Percentiles rank a stretch among this genome's conserved stretches.
Conservation (phyloP, 2,797 vertebrate genomes). For the Phylloscopus collybita region DNA sequence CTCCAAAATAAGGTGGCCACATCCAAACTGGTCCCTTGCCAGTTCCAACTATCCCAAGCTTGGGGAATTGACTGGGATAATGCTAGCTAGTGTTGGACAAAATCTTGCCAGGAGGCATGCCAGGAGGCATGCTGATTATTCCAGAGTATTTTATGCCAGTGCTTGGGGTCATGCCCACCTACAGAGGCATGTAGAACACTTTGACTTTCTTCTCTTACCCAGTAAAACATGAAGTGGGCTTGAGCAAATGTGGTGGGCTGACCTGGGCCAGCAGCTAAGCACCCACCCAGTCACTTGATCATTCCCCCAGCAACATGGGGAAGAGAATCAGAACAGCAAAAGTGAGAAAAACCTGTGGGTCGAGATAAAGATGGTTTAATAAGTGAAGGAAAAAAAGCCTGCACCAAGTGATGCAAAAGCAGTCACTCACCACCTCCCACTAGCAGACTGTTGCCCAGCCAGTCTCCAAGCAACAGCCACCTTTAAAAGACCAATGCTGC, state of each 20-base stretch:
- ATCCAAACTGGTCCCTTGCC: not conserved
- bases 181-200: not conserved
- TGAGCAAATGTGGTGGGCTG: not conserved
- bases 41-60: not conserved
- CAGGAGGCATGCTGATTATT: not conserved
- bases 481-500: not conserved
- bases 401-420: not conserved
- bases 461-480: conserved; percentile 39
- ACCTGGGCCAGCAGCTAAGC: not conserved
- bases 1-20: not conserved
- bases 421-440: conserved; percentile 34
- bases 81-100: not conserved
- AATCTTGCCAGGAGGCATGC: not conserved
- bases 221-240: not conserved
- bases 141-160: not conserved
- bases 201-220: not conserved
- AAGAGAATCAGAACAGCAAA: not conserved
- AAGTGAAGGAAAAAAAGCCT: not conserved
- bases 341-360: conserved; percentile 29
- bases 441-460: conserved; percentile 20
- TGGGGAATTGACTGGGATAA: not conserved
- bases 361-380: not conserved
- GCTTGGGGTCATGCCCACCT: not conserved
- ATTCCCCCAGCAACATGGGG: not conserved
- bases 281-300: not conserved